Evolutionary conservation across 2,888 invertebrate species (phyloP).

Genomic region (Macaria notata): DNA sequence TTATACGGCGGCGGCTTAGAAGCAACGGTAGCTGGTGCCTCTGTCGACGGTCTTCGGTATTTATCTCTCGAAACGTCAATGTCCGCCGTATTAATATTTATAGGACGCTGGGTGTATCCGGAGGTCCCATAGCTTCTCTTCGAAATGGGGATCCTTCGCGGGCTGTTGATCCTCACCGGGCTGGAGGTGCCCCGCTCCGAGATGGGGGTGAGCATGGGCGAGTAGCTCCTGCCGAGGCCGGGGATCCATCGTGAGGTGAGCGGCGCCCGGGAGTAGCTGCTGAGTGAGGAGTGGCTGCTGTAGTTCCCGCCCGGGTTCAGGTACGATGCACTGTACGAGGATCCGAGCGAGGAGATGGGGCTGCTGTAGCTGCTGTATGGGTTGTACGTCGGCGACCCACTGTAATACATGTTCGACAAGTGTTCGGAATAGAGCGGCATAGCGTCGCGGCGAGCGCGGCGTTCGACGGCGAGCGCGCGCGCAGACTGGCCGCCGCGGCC

Average conservation of each 20-base stretch:
- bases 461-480: slow-evolving; percentile 54
- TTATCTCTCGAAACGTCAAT: slow-evolving; percentile 90
- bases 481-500: slow-evolving; percentile 53
- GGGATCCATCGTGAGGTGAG: slow-evolving; percentile 65
- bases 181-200: slow-evolving; percentile 70
- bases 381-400: slow-evolving; percentile 76
- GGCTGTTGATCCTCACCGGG: slow-evolving; percentile 69
- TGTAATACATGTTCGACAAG: slow-evolving; percentile 82
- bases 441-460: slow-evolving; percentile 45
- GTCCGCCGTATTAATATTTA: slow-evolving; percentile 91
- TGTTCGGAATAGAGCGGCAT: slow-evolving; percentile 88
- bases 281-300: slow-evolving; percentile 74
- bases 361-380: slow-evolving; percentile 67
- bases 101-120: slow-evolving; percentile 82
- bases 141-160: slow-evolving; percentile 74
- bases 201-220: slow-evolving; percentile 89
- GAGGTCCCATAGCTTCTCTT: slow-evolving; percentile 71
- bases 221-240: slow-evolving; percentile 79
- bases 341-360: slow-evolving; percentile 63
- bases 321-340: slow-evolving; percentile 76
- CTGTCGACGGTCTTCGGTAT: slow-evolving; percentile 69
- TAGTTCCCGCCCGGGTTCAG: slow-evolving; percentile 75
- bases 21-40: slow-evolving; percentile 33
- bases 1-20: slow-evolving; percentile 42
- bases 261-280: slow-evolving; percentile 80